These are phyloP conservation scores for Amphiura filiformis DNA, from an alignment of 35 echinoderm and acorn worm species.

Conservation along the genomic window DNA sequence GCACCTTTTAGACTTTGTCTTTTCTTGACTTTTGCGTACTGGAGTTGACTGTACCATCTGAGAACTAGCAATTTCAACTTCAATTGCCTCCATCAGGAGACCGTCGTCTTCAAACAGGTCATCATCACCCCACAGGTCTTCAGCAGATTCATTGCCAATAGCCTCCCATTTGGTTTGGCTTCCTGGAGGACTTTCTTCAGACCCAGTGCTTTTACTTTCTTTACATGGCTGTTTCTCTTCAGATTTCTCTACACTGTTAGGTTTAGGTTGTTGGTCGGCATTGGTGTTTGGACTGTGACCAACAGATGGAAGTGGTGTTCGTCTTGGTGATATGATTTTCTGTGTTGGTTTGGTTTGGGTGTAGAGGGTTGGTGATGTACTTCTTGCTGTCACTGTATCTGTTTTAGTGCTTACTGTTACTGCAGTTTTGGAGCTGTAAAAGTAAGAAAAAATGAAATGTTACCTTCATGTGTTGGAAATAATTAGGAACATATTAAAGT, in stretches of 20 bases:
- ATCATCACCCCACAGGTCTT: not conserved
- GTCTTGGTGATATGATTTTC: not conserved
- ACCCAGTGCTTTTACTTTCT: not conserved
- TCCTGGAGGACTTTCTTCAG: not conserved
- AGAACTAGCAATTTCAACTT: not conserved
- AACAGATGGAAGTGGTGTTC: not conserved
- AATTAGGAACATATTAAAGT: no score
- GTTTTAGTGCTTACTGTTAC: not conserved
- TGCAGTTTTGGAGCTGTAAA: not conserved
- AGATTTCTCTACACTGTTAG: no score
- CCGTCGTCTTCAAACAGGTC: not conserved
- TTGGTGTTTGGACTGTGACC: not conserved
- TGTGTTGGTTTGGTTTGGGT: not conserved
- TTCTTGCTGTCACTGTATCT: not conserved
- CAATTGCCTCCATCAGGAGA: not conserved
- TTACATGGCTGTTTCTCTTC: not conserved
- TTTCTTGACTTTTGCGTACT: not conserved
- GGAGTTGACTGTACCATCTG: not conserved
- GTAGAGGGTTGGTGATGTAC: not conserved
- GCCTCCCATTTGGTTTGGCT: conserved; percentile 1
- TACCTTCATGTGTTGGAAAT: no score
- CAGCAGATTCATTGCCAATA: not conserved
- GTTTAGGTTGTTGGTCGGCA: no score
- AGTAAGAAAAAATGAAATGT: not conserved
- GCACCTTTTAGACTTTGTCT: not conserved